Evolutionary conservation across 2,888 invertebrate genomes (phyloP).

Genomic region (Ctena decussata): DNA sequence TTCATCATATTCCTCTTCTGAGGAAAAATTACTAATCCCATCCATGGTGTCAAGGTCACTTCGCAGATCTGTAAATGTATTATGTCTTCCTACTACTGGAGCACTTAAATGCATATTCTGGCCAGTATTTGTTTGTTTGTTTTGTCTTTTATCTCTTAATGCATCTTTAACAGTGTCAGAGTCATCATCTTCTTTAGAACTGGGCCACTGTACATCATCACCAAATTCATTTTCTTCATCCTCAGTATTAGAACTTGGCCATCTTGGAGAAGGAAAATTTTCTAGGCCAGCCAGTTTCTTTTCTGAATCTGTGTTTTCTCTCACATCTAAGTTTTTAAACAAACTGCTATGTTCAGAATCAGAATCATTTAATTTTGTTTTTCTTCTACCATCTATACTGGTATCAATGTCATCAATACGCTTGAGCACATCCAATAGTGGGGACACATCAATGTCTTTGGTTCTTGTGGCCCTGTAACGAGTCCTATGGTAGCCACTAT

Average conservation of each 20-base stretch:
- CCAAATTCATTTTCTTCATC: too few relatives aligned
- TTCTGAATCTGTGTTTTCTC: background rate
- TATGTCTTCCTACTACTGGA: background rate
- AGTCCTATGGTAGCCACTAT: constrained; percentile 3
- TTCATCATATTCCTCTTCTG: background rate
- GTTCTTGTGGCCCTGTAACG: constrained; percentile 41
- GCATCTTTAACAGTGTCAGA: background rate
- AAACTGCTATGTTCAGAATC: background rate
- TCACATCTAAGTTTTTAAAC: background rate
- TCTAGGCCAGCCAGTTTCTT: background rate
- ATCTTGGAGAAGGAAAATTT: background rate
- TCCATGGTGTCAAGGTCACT: background rate
- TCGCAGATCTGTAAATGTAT: background rate
- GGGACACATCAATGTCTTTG: constrained; percentile 54
- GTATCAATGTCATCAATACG: constrained; percentile 57
- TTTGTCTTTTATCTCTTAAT: background rate
- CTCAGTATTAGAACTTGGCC: background rate
- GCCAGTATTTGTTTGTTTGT: background rate
- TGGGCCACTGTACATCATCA: too few relatives aligned
- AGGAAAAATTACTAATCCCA: background rate
- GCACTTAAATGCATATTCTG: background rate
- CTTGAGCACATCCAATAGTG: constrained; percentile 51
- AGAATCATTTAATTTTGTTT: background rate
- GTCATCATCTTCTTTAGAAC: background rate
- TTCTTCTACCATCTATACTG: constrained; percentile 36